phyloP scores from a whole-genome alignment of 2,113 vertebrate species.

The Pelmatolapia mariae region DNA sequence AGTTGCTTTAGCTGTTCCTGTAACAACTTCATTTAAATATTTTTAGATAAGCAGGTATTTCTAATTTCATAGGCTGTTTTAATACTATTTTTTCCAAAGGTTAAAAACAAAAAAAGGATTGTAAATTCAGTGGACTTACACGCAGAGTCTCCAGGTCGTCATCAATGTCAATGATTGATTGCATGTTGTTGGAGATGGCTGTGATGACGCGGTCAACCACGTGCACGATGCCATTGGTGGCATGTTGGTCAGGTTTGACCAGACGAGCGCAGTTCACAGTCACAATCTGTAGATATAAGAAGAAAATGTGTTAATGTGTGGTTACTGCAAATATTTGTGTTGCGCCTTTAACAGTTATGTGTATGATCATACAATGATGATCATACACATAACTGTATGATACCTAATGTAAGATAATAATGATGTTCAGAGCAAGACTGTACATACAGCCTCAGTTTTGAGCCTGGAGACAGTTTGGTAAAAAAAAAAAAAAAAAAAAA shows the following conservation, averaged over 20 bases:
- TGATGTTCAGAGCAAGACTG: not conserved
- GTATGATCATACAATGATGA: not conserved
- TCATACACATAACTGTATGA: not conserved
- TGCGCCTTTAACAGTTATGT: not conserved
- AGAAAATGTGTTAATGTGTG: not conserved
- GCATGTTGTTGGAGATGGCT: conserved; percentile 82
- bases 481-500: too few species aligned
- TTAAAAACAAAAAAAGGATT: not conserved
- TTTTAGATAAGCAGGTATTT: not conserved
- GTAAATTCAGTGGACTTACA: conserved; percentile 65
- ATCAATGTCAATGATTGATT: conserved; percentile 82
- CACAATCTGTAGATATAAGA: conserved; percentile 75
- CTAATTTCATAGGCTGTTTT: not conserved
- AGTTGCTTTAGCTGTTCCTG: not conserved
- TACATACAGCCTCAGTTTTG: not conserved
- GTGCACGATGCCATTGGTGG: conserved; percentile 95
- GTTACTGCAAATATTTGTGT: not conserved
- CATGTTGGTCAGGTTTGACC: conserved; percentile 91
- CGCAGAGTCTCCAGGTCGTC: conserved; percentile 88
- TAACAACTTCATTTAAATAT: not conserved
- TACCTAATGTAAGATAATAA: not conserved
- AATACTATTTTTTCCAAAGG: not conserved
- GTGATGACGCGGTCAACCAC: conserved; percentile 94
- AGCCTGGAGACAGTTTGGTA: not conserved
- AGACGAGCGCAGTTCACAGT: conserved; percentile 97